These are phyloP conservation scores for Polydrusus tereticollis DNA, from an alignment of 2,888 invertebrate genomes.

Conservation along the genomic window DNA sequence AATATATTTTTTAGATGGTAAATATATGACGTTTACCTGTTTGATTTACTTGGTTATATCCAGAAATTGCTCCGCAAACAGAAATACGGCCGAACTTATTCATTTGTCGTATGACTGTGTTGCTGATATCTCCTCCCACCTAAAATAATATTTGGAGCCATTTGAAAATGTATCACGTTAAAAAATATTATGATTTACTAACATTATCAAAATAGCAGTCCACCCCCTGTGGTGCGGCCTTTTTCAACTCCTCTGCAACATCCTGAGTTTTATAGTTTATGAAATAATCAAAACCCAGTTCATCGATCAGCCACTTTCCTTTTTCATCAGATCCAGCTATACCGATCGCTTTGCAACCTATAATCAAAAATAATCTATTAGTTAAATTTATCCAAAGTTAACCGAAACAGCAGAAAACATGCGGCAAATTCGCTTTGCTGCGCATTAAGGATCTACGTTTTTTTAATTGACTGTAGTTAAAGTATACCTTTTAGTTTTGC, in stretches of 20 bases:
- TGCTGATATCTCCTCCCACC: conserved; percentile 81
- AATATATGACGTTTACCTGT: no score
- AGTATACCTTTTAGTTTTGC: conserved; percentile 75
- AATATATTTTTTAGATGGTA: not conserved
- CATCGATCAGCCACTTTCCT: conserved; percentile 75
- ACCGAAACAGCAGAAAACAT: no score
- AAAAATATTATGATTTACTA: conserved; percentile 78
- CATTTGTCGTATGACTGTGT: conserved; percentile 75
- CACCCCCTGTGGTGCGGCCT: conserved; percentile 76
- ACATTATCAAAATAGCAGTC: conserved; percentile 86
- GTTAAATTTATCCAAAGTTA: no score
- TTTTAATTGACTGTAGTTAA: no score
- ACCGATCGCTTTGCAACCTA: conserved; percentile 76
- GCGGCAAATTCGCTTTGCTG: no score
- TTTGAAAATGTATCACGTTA: not conserved
- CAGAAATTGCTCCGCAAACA: conserved; percentile 78
- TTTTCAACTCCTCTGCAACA: conserved; percentile 69
- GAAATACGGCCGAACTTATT: conserved; percentile 75
- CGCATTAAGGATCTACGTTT: no score
- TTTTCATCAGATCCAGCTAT: conserved; percentile 80
- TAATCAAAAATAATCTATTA: not conserved
- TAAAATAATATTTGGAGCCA: conserved; percentile 20
- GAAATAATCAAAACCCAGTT: conserved; percentile 76
- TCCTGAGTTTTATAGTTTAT: conserved; percentile 79
- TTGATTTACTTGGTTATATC: conserved; percentile 71